Base-by-base conservation (phyloP, 1,140 invertebrate species). In the Ectropis grisescens region DNA sequence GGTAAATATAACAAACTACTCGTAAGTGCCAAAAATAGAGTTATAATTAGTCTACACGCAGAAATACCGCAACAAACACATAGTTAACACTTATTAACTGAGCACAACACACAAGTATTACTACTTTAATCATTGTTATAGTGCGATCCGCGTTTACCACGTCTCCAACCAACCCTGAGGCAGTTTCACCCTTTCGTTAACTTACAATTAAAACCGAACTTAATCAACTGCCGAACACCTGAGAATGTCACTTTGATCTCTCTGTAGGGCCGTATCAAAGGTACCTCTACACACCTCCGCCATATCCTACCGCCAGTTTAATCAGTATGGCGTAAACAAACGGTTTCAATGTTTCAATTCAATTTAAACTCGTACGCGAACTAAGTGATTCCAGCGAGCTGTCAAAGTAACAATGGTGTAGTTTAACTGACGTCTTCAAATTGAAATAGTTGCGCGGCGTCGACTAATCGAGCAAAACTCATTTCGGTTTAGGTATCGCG, bases 381-480 rank as follows among this genome's bases (percentile, higher is more conserved):
- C n/a, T n/a, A n/a, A 33, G 34, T 37, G 32, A 41, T 41, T 37
- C 46, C 46, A 19, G 36, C 41, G 38, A 48, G 49, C 41, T 52
- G 48, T 48, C 48, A 57, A 52, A 52, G 33, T 52, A 52, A 52
- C 48, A 52, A 33, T 33, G 33, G 34, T 47, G 40, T 47, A 58
- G 47, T 54, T 58, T 34, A 50, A 58, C 48, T 51, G 44, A 44
- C 55, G 41, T 42, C 44, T 33, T 41, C 33, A 55, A 58, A 51
- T 55, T 48, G 50, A 54, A 55, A 55, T 51, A 47, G 39, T 58
- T 40, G 41, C 19, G 26, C 14, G 32, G 13, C 15, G 41, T 32
- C 38, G 37, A 37, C 19, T 33, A 40, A 42, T 50, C 41, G 33
- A 41, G 37, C 47, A 32, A 32, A 39, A 41, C 40, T 47, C 30